Conservation (phyloP, 1,140 invertebrate genomes). For the Coelopa frigida region DNA sequence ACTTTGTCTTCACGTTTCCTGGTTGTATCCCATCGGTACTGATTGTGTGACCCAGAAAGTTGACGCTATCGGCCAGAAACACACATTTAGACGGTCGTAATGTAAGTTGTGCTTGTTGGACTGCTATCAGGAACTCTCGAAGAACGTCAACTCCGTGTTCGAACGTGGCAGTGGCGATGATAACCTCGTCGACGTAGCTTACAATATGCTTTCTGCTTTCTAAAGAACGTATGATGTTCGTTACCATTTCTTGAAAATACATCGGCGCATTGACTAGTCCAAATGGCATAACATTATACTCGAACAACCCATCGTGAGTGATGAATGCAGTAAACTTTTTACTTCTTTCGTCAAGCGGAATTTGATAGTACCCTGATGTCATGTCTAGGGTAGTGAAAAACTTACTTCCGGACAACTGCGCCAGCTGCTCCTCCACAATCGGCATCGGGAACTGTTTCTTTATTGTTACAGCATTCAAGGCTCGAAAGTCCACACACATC, state of each 20-base stretch:
- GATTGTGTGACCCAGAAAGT: background rate
- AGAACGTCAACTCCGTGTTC: constrained; percentile 7
- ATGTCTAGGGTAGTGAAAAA: constrained; percentile 5
- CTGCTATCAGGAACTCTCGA: background rate
- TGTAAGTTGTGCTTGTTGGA: background rate
- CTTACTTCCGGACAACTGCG: background rate
- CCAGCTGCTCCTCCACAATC: constrained; percentile 1
- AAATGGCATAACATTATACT: constrained; percentile 45
- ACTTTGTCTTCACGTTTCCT: background rate
- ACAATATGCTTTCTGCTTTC: constrained; percentile 14
- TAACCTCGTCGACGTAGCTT: constrained; percentile 24
- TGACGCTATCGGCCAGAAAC: background rate
- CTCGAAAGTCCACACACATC: constrained; percentile 8
- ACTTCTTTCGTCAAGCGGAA: background rate
- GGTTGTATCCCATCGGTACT: background rate
- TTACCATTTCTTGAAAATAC: constrained; percentile 25
- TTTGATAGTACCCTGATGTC: constrained; percentile 7
- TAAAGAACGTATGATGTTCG: constrained; percentile 39
- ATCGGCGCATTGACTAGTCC: constrained; percentile 46
- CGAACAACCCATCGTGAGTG: constrained; percentile 19
- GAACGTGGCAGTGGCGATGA: constrained; percentile 16
- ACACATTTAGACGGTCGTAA: background rate
- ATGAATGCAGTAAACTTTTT: constrained; percentile 19
- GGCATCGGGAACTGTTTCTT: constrained; percentile 2
- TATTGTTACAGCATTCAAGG: constrained; percentile 2